Conservation (phyloP, 2,888 invertebrate genomes). For the Hypsopygia costalis region DNA sequence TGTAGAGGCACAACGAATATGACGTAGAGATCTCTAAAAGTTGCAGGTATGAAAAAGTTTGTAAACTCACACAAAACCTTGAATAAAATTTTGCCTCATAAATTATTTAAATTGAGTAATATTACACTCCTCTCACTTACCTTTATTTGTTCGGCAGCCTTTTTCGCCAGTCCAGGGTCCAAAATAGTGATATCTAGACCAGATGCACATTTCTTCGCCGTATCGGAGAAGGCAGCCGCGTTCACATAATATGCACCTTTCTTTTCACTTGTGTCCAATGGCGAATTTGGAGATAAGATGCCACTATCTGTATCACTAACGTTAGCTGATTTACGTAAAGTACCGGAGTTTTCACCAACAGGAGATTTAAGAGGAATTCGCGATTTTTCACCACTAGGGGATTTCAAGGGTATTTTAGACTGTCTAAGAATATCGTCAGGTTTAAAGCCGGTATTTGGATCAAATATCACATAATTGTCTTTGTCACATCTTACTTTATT, state of each 20-base stretch:
- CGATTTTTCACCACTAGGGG: constrained; percentile 52
- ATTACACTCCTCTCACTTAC: too few species aligned
- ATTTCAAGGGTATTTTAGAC: constrained; percentile 50
- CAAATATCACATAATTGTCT: constrained; percentile 76
- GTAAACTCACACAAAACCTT: too few species aligned
- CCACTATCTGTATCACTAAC: constrained; percentile 84
- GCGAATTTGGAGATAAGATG: constrained; percentile 82
- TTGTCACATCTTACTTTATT: constrained; percentile 76
- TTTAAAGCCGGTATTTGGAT: constrained; percentile 70
- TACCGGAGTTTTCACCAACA: constrained; percentile 47
- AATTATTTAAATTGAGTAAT: too few species aligned
- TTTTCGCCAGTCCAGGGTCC: constrained; percentile 64
- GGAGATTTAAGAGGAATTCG: constrained; percentile 59
- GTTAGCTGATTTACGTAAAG: constrained; percentile 56
- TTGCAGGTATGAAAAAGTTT: too few species aligned
- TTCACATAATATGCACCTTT: constrained; percentile 59
- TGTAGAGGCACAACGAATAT: too few species aligned
- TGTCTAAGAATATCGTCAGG: constrained; percentile 40
- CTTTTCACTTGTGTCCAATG: constrained; percentile 72
- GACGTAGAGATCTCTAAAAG: too few species aligned
- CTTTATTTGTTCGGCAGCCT: constrained; percentile 72
- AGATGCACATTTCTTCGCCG: constrained; percentile 48
- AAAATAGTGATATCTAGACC: constrained; percentile 64
- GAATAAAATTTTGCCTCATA: too few species aligned
- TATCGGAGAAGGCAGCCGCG: constrained; percentile 60